Percentiles rank a stretch among this genome's conserved stretches.
These are phyloP conservation scores for Lepus timidus DNA, from an alignment of 2,113 vertebrate species.

Conservation along the genomic window DNA sequence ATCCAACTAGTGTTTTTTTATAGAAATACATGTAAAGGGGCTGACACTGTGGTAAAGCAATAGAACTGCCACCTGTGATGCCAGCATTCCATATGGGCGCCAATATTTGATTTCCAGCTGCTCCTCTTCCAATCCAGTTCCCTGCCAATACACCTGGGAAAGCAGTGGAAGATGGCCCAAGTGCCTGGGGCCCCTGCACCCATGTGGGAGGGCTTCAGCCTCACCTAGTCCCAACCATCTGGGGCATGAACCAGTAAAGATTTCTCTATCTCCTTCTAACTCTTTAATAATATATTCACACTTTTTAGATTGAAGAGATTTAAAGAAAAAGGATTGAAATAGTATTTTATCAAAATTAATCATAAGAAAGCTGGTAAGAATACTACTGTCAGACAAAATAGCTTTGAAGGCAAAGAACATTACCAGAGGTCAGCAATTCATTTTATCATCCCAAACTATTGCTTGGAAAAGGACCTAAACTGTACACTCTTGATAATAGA, in stretches of 20 bases:
- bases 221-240: too few species aligned
- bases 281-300: too few species aligned
- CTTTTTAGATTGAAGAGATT: not conserved
- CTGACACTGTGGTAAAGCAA: too few species aligned
- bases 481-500: not conserved
- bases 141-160: too few species aligned
- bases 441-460: not conserved
- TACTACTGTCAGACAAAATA: not conserved
- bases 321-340: not conserved
- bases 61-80: too few species aligned
- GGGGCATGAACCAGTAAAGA: too few species aligned
- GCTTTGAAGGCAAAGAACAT: not conserved
- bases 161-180: too few species aligned
- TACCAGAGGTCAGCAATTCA: not conserved
- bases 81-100: too few species aligned
- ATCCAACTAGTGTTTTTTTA: not conserved
- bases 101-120: too few species aligned
- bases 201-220: too few species aligned
- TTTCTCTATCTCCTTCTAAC: too few species aligned
- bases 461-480: not conserved
- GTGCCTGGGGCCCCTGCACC: too few species aligned
- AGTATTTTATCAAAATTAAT: constrained; percentile 9
- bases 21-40: not conserved
- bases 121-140: not conserved
- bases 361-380: not conserved